Conservation (phyloP, 2,113 vertebrate species). For the Bubalus kerabau region DNA sequence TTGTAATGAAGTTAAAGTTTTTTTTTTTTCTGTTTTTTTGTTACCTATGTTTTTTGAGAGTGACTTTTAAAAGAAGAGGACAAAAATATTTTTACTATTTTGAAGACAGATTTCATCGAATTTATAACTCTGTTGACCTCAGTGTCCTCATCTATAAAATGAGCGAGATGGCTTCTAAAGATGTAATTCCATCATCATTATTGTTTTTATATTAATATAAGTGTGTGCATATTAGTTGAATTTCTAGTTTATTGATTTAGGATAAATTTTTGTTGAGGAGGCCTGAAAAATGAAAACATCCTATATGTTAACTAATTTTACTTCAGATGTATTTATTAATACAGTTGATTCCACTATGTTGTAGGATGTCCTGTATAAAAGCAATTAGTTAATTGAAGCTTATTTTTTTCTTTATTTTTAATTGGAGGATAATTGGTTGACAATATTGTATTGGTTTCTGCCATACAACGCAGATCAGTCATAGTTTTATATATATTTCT, state of each 20-base stretch:
- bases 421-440: neutral
- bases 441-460: neutral
- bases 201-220: neutral
- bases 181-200: neutral
- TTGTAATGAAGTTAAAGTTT: neutral
- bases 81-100: neutral
- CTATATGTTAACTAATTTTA: neutral
- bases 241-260: neutral
- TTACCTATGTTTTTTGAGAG: neutral
- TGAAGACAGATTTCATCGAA: neutral
- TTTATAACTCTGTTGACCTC: neutral
- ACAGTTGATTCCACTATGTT: neutral
- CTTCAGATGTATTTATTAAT: neutral
- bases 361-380: neutral
- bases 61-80: constrained; percentile 12
- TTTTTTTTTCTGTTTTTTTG: neutral
- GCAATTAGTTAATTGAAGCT: neutral
- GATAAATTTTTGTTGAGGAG: neutral
- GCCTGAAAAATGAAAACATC: neutral
- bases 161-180: neutral
- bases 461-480: neutral
- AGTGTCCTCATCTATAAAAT: neutral
- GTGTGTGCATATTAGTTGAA: neutral
- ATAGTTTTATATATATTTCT: neutral
- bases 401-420: neutral